phyloP scores from a whole-genome alignment of 2,888 invertebrate genomes.

The Labia minor region DNA sequence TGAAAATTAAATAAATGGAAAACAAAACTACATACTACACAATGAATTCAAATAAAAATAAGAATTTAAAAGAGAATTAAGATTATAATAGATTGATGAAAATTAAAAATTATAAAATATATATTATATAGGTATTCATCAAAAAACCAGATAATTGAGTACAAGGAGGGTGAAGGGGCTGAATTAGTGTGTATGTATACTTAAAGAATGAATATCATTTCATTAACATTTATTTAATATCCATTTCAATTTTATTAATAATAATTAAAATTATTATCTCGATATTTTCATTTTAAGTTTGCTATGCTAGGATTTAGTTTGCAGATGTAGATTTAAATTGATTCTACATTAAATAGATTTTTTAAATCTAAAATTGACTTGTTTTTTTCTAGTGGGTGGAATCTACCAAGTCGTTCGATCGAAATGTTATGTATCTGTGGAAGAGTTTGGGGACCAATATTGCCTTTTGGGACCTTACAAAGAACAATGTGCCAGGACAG shows the following conservation, averaged over 20 bases:
- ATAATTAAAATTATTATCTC: constrained; percentile 13
- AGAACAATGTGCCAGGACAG: constrained; percentile 83
- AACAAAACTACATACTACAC: too few species aligned
- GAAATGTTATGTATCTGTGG: constrained; percentile 91
- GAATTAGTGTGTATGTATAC: too few species aligned
- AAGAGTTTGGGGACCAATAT: constrained; percentile 97
- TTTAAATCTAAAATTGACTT: neutral
- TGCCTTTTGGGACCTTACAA: constrained; percentile 91
- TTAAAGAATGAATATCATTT: too few species aligned
- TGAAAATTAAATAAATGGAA: too few species aligned
- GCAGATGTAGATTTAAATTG: too few species aligned
- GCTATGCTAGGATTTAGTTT: neutral
- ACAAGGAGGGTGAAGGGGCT: too few species aligned
- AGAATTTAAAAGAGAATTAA: too few species aligned
- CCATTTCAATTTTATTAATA: constrained; percentile 13
- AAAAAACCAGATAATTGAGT: too few species aligned
- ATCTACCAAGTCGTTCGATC: constrained; percentile 98
- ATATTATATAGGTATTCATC: too few species aligned
- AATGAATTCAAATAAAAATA: too few species aligned
- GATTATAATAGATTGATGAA: too few species aligned
- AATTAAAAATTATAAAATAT: too few species aligned
- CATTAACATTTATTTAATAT: constrained; percentile 1
- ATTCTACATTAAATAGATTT: neutral
- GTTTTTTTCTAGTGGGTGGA: constrained; percentile 72
- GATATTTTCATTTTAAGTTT: constrained; percentile 16